Evolutionary conservation across 2,113 vertebrate species (phyloP), one percentile per base, ranked within the genome.

Genomic region (Guaruba guarouba): DNA sequence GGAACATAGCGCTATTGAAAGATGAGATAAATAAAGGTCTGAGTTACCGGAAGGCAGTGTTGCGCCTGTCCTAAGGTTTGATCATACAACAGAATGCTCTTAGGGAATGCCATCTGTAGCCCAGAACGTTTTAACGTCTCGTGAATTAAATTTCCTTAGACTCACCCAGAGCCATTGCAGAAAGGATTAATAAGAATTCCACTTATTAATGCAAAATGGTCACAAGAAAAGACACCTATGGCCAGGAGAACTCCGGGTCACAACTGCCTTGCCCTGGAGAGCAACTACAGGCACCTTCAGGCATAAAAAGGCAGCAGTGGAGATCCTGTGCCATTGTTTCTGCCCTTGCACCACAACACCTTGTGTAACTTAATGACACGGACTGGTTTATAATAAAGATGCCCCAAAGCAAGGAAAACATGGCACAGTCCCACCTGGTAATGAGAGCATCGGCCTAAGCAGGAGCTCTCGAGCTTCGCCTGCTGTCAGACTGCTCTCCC

Each of bases 311-410:
- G 9, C 24, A 2, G 1, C 24, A 10, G 62, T 9, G 61, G 46
- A 43, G n/a, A 44, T 0, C 12, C 15, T 9, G 6, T 7, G 18
- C 63, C 10, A 1, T 7, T 44, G 17, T 0, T 71, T 68, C 33
- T 20, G 7, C 43, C 39, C 33, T 54, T 22, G 41, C 51, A 8
- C 31, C 11, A 4, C 27, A 48, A 11, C 55, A 10, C 57, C 66
- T 91, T 59, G 71, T 1, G 1, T 16, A 91, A 92, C 35, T 33
- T 25, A 6, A 11, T 0, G 0, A 11, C 2, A 1, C 39, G 48
- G 44, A 25, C 17, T 61, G 17, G 28, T 13, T 62, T 6, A 11
- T 13, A 6, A 9, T 1, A 3, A 37, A 31, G 37, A 33, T 19
- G 62, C 74, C 91, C 39, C 22, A 7, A 0, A 5, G 89, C 77